Conservation (phyloP, 2,797 vertebrate species). For the Sarcoramphus papa region DNA sequence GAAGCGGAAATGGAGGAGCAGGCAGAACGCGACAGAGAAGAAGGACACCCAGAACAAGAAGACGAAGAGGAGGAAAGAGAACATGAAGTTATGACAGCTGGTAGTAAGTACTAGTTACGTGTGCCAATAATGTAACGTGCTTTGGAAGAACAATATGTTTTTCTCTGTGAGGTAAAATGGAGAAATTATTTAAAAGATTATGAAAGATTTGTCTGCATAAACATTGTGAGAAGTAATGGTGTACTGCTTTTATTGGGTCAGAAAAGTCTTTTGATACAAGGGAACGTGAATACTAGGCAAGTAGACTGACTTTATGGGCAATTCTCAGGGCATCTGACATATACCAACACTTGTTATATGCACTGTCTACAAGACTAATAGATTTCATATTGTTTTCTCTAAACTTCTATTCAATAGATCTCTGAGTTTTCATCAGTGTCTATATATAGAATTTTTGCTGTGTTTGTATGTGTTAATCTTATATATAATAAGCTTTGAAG, state of each 20-base stretch:
- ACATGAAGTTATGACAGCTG: slow-evolving; percentile 97
- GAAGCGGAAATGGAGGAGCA: slow-evolving; percentile 96
- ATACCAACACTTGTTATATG: fast-evolving
- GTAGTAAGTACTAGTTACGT: slow-evolving; percentile 83
- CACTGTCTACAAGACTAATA: not conserved
- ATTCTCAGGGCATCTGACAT: not conserved
- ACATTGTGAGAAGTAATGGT: not conserved
- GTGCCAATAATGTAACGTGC: not conserved
- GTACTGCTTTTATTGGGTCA: not conserved
- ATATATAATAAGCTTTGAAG: not conserved
- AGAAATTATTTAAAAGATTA: not conserved
- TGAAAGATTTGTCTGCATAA: not conserved
- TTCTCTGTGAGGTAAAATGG: not conserved
- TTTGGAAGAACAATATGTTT: not conserved
- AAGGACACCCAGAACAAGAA: slow-evolving; percentile 91
- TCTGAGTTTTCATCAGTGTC: not conserved
- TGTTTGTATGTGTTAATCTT: not conserved
- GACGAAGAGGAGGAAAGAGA: slow-evolving; percentile 94
- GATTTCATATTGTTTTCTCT: not conserved
- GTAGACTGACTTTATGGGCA: not conserved
- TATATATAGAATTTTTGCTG: not conserved
- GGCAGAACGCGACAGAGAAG: slow-evolving; percentile 89
- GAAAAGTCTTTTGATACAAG: not conserved
- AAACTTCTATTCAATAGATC: not conserved
- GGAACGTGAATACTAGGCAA: not conserved